A percentile compares a stretch with the other conserved stretches of the same genome.
Evolutionary conservation across 2,113 vertebrate genomes (phyloP).

Genomic region (Bubalus kerabau): DNA sequence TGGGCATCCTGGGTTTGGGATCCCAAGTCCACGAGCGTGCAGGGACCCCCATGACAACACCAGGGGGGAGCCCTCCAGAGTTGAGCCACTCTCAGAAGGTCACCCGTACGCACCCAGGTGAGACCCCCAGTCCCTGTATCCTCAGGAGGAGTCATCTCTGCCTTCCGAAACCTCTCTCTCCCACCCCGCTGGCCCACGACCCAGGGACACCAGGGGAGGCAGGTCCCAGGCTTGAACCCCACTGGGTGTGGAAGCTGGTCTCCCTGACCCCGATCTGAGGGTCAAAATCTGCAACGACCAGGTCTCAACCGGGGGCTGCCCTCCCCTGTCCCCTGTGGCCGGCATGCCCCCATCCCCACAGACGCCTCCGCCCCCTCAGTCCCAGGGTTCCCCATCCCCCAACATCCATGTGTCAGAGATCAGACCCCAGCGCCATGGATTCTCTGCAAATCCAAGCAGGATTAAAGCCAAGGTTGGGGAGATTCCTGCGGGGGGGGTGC

Average conservation of each 20-base stretch:
- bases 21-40: fast-evolving
- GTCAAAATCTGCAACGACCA: background rate
- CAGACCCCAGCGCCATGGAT: fast-evolving
- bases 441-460: background rate
- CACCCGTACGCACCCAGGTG: fast-evolving
- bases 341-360: background rate
- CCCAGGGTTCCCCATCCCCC: fast-evolving
- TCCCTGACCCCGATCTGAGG: background rate
- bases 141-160: fast-evolving
- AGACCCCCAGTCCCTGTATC: fast-evolving
- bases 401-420: fast-evolving
- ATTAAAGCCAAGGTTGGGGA: fast-evolving
- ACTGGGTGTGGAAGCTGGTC: background rate
- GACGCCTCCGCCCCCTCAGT: background rate
- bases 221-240: fast-evolving
- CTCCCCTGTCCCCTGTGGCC: fast-evolving
- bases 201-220: background rate
- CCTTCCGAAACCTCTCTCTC: background rate
- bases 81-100: fast-evolving
- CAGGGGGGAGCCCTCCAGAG: background rate
- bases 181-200: fast-evolving
- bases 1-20: background rate
- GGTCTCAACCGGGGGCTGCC: fast-evolving
- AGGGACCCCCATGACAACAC: background rate
- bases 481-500: fast-evolving